Evolutionary conservation across 1,140 invertebrate genomes (phyloP), one percentile per base, ranked within the genome.

Genomic region (Neuroterus valhalla): DNA sequence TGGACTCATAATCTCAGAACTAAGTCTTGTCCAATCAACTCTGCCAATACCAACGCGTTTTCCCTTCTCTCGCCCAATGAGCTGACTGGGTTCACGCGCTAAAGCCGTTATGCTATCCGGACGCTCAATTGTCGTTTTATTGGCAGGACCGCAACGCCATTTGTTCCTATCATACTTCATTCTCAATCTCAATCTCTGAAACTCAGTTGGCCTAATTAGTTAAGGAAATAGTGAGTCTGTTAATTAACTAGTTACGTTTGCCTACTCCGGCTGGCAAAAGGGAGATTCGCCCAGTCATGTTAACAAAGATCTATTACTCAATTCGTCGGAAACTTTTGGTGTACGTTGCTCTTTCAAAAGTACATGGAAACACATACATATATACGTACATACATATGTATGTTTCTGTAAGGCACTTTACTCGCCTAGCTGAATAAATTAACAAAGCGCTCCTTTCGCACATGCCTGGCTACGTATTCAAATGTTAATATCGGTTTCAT

Each of bases 201-300:
- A 62, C 55, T 62, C 55, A 62, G 55, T 62, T 62, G 12, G 55
- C 55, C n/a, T 62, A 62, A 62, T 62, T 62, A 62, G 55, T 62
- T 62, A 23, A 62, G 55, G 55, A 62, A 62, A 62, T 23, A 62
- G 21, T 62, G 55, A 23, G 55, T 62, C 31, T 14, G 55, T 62
- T 62, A 62, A 62, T 62, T 62, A 62, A 62, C 55, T 62, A 62
- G 55, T 62, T 62, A 62, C 55, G 55, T 38, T 62, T 62, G n/a
- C 14, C 4, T 14, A 38, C 21, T 31, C 14, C 26, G 23, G 23
- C 21, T 62, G 31, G 50, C 23, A 31, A 62, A 2, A n/a, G 21
- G 3, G 55, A 12, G 31, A 62, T 26, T 62, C 15, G 11, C 14
- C 26, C 11, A 31, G 23, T 62, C 31, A 14, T 26, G 55, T 62